Conservation (phyloP, 1,140 invertebrate genomes). For the Gryllus bimaculatus region DNA sequence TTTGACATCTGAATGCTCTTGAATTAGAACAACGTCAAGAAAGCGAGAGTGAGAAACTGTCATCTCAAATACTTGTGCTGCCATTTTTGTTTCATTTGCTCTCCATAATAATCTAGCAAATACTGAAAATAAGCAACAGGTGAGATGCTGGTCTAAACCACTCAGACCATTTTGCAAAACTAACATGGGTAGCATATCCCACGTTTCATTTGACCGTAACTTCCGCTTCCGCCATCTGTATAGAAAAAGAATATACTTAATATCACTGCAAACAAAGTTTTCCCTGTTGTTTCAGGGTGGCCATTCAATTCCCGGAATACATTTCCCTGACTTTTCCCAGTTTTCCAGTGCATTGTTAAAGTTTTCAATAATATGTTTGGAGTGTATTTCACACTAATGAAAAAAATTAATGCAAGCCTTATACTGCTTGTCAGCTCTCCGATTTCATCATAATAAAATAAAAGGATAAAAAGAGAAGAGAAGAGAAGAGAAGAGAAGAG, state of each 20-base stretch:
- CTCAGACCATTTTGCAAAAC: not conserved
- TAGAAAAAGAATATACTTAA: no score
- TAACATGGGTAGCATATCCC: not conserved
- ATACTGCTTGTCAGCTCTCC: not conserved
- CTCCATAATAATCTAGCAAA: not conserved
- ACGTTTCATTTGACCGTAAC: not conserved
- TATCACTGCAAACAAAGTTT: no score
- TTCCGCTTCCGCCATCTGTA: no score
- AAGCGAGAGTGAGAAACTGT: not conserved
- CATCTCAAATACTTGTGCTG: not conserved
- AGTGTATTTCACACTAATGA: not conserved
- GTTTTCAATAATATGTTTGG: not conserved
- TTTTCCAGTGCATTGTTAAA: no score
- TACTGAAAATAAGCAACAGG: not conserved
- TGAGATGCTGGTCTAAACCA: not conserved
- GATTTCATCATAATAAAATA: not conserved
- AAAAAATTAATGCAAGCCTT: not conserved
- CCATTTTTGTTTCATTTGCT: not conserved
- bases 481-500: no score
- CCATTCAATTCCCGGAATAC: no score
- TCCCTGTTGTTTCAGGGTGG: no score
- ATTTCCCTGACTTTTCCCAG: no score
- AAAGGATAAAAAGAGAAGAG: not conserved
- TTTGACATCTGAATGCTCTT: not conserved
- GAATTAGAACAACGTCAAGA: not conserved